Conservation (phyloP, 2,888 invertebrate genomes). For the Mythimna vitellina region DNA sequence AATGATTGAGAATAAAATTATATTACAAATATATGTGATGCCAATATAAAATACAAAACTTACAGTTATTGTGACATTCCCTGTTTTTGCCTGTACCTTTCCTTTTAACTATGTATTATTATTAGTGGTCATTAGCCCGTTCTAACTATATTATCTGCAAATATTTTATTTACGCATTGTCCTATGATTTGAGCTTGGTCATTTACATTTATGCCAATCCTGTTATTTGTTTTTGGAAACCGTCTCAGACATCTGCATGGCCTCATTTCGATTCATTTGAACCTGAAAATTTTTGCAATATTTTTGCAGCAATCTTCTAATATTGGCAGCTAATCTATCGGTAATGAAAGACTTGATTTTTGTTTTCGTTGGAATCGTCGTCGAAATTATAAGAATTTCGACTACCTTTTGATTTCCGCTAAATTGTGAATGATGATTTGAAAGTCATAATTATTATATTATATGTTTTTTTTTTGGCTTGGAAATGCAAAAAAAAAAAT, state of each 20-base stretch:
- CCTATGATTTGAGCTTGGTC: too few relatives aligned
- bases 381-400: conserved; percentile 8
- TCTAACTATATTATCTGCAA: background rate
- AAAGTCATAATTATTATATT: conserved; percentile 1
- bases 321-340: background rate
- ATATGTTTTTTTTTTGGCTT: conserved; percentile 1
- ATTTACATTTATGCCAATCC: background rate
- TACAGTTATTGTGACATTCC: too few relatives aligned
- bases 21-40: too few relatives aligned
- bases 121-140: too few relatives aligned
- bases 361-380: conserved; percentile 32
- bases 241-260: background rate
- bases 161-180: background rate
- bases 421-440: conserved; percentile 15
- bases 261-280: background rate
- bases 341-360: conserved; percentile 13
- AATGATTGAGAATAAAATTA: too few relatives aligned
- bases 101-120: too few relatives aligned
- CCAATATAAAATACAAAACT: too few relatives aligned
- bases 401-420: conserved; percentile 6
- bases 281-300: background rate
- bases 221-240: conserved; percentile 1
- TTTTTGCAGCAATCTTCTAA: conserved; percentile 7
- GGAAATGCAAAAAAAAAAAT: too few relatives aligned
- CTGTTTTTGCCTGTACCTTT: too few relatives aligned